Evolutionary conservation across 1,140 invertebrate species (phyloP), one percentile per base, ranked within the genome.

Genomic region (Physella acuta): DNA sequence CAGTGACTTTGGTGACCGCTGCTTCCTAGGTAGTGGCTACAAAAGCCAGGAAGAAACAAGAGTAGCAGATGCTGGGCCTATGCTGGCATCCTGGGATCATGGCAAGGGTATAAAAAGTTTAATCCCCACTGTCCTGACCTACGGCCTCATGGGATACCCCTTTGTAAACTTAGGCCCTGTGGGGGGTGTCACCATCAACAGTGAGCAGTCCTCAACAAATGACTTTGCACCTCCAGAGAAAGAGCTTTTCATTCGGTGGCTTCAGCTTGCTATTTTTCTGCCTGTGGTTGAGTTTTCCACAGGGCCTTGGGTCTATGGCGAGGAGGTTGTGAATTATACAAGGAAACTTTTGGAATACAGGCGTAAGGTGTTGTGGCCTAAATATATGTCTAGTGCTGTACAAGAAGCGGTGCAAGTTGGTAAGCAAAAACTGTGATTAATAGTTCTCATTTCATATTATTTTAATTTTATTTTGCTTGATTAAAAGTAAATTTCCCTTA

Each of bases 131-230:
- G 82, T 92, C 0, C 82, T 95, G 1, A 90, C 91, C n/a, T 92
- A 95, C 70, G 94, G 93, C 75, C 81, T 95, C 51, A 89, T 91
- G 73, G 94, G 94, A 4, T 96, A 96, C 83, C 88, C 90, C 0
- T 90, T 92, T 75, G 90, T 95, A 4, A 83, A 97, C 1, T 93
- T 94, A 0, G 94, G 96, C 79, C 94, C 96, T 91, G 91, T 98
- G 74, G 94, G 94, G 2, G 94, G 95, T 1, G 95, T 95, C 80
- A 92, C 90, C 0, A 80, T 88, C 85, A 51, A 30, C 0, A 24
- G 17, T 59, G 33, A 52, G 61, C 17, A 63, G 68, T 30, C 92
- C 93, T 0, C 87, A 88, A 49, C n/a, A 17, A 11, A n/a, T 17
- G n/a, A n/a, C n/a, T 33, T 33, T 30, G 1, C 16, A 24, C 28